Evolutionary conservation across 1,140 invertebrate genomes (phyloP).

Genomic region (Rhyacophila brunnea): DNA sequence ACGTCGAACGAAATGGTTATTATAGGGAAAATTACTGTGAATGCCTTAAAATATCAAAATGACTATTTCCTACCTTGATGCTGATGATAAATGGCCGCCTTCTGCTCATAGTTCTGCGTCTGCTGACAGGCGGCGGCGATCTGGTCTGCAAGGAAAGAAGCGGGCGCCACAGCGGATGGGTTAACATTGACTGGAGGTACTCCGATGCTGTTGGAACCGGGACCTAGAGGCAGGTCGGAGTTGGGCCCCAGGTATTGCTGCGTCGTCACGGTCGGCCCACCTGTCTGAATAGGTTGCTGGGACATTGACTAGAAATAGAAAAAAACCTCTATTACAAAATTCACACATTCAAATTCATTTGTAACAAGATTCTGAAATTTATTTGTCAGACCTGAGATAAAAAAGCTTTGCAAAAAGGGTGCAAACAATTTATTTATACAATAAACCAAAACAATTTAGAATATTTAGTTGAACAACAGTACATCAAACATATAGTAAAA

Average conservation of each 20-base stretch:
- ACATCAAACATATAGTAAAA: no score
- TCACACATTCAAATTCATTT: not conserved
- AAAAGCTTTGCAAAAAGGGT: no score
- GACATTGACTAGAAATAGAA: conserved; percentile 1
- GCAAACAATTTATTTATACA: no score
- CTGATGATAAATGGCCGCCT: not conserved
- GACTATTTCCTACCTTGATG: conserved; percentile 2
- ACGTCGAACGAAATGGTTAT: no score
- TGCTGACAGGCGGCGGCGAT: not conserved
- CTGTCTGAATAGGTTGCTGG: not conserved
- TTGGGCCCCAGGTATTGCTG: not conserved
- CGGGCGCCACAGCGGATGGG: not conserved
- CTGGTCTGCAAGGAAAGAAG: not conserved
- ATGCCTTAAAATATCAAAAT: no score
- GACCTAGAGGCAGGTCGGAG: not conserved
- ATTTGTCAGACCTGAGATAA: not conserved
- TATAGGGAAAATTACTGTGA: no score
- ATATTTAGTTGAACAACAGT: no score
- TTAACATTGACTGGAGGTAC: not conserved
- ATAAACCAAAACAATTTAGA: no score
- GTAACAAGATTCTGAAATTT: not conserved
- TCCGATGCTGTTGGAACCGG: not conserved
- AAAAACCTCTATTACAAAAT: not conserved
- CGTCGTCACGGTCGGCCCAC: no score
- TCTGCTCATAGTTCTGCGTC: not conserved